phyloP scores from a whole-genome alignment of 2,797 vertebrate species.

The Capromys pilorides region DNA sequence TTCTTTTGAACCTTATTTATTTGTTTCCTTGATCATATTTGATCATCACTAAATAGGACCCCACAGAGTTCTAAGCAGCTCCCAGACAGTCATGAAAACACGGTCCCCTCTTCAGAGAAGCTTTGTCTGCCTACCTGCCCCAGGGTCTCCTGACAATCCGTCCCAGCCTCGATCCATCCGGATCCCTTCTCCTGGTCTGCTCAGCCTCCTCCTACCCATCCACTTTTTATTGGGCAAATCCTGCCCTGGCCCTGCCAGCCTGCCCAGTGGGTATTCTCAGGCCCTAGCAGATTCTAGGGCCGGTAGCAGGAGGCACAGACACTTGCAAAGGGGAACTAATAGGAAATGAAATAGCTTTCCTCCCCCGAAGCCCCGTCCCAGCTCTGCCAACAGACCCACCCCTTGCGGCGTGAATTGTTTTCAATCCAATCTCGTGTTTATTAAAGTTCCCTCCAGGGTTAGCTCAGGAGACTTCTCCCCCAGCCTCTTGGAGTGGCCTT shows the following conservation, averaged over 20 bases:
- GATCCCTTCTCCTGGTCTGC: accelerated
- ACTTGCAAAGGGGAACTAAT: background rate
- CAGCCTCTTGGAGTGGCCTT: constrained; percentile 53
- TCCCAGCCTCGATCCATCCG: background rate
- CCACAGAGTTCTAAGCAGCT: background rate
- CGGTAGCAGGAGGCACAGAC: background rate
- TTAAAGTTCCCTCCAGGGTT: constrained; percentile 59
- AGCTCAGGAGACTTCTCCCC: constrained; percentile 6
- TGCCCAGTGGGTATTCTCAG: background rate
- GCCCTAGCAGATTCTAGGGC: background rate
- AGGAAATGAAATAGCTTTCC: background rate
- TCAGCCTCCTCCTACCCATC: background rate
- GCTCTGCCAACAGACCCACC: background rate
- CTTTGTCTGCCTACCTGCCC: background rate
- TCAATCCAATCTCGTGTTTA: constrained; percentile 57
- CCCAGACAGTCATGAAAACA: background rate
- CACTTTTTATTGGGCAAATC: background rate
- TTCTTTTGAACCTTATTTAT: background rate
- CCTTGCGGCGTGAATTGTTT: background rate
- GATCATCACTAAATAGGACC: background rate
- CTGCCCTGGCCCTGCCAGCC: background rate
- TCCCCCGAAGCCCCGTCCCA: background rate
- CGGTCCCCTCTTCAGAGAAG: background rate
- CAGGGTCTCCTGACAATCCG: background rate
- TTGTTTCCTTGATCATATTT: background rate